Evolutionary conservation across 2,888 invertebrate genomes (phyloP), one percentile per base, ranked within the genome.

Genomic region (Hoplodrina ambigua): DNA sequence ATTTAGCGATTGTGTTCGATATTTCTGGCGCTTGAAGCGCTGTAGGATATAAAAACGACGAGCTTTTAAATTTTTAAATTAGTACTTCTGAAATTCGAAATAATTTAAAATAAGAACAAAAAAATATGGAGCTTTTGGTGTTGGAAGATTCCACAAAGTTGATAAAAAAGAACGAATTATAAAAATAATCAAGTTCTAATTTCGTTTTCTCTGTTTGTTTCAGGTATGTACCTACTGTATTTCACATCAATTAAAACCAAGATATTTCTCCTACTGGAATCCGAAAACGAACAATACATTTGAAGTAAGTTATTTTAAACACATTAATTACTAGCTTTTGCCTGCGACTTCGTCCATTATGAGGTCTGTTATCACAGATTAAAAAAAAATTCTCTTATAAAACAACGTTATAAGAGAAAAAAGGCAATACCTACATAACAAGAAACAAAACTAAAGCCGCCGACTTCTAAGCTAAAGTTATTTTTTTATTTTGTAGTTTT

Each of bases 1-100:
- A 78, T 81, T 78, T 78, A 81, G 52, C 76, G 74, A 68, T 64
- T 72, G 77, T 72, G 68, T 75, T 79, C 59, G 53, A 75, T 82
- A 72, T 66, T 59, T 56, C 41, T 67, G 37, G 30, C 56, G 62
- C 67, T 67, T 80, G 62, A 56, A 65, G 53, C 57, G 53, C 30
- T 63, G 37, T 66, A 63, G 37, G 25, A 49, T 7, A 60, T 72
- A 57, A 52, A 66, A 54, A 52, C 10, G n/a, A 17, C 49, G 17
- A 52, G 41, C n/a, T 8, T 60, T 53, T 17, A 44, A 17, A 50
- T 56, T 52, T 60, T 25, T 2, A 25, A 25, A 25, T 25, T 25
- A 25, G 2, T 25, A 25, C 11, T 7, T 55, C 30, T 55, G 0
- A 17, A 1, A 13, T 46, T 46, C 46, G 17, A 6, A 17, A 0